phyloP scores from a whole-genome alignment of 1,140 invertebrate species.

The Diploscapter pachys region DNA sequence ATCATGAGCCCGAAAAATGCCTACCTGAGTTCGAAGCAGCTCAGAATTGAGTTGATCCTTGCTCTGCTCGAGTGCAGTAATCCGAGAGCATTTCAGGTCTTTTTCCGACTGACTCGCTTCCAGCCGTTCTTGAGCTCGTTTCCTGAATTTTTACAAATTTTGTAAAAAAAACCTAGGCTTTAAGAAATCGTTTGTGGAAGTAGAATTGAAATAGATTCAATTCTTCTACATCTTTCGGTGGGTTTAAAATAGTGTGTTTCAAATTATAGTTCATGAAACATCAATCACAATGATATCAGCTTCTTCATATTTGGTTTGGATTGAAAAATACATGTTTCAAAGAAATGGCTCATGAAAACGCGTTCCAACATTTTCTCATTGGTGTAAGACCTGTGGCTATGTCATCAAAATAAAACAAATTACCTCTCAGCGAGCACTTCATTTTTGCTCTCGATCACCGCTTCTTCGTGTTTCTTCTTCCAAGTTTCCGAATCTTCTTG shows the following conservation, averaged over 20 bases:
- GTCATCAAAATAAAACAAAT: conserved; percentile 1
- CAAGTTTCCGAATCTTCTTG: conserved; percentile 26
- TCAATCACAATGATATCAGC: background rate
- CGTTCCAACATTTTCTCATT: background rate
- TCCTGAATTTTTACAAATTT: conserved; percentile 30
- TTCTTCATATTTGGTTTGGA: background rate
- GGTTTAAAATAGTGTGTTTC: background rate
- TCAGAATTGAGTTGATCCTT: conserved; percentile 12
- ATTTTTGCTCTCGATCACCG: conserved; percentile 26
- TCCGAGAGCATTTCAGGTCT: conserved; percentile 30
- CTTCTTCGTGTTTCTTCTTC: conserved; percentile 30
- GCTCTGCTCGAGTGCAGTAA: conserved; percentile 30
- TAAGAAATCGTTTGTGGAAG: background rate
- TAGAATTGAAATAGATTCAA: background rate
- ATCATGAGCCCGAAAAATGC: no score
- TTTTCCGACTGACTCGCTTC: conserved; percentile 29
- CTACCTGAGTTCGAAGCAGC: background rate
- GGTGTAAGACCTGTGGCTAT: background rate
- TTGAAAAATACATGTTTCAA: background rate
- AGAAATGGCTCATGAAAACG: background rate
- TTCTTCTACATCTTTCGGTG: background rate
- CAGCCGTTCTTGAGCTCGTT: conserved; percentile 40
- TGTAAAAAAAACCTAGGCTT: background rate
- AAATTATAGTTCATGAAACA: background rate
- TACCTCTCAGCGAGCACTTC: conserved; percentile 37